Base-by-base conservation (phyloP, 2,113 vertebrate genomes). In the Cacatua alba region DNA sequence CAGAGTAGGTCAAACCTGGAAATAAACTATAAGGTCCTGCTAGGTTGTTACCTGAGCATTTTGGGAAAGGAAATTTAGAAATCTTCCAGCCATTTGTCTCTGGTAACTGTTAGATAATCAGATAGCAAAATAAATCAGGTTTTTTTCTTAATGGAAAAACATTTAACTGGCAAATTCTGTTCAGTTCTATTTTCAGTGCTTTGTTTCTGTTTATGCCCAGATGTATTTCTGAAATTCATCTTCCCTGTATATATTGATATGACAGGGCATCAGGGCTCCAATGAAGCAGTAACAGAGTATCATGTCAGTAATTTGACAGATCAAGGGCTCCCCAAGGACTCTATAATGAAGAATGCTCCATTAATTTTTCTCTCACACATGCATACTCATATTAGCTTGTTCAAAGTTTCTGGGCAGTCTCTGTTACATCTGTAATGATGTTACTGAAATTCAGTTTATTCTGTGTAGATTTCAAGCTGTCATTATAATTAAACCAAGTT, bases 311-410 rank as follows among this genome's bases (percentile, higher is more conserved):
- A 86, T 94, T 83, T 94, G 80, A 91, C 88, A 91, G 72, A 88
- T 82, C 86, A 91, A 95, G 91, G 92, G 72, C 69, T 92, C 55
- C 29, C 25, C 80, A 97, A 94, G 72, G 95, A 75, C 64, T 74
- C 19, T 21, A 7, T 39, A 70, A 67, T 59, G 33, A 86, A 70
- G 60, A 83, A 39, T 63, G 24, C 5, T 51, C 43, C 15, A 51
- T 63, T 92, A 28, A 29, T 57, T 92, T 88, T 92, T 86, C 62
- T 86, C 8, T 67, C 55, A 83, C 5, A 52, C 65, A 83, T 67
- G 10, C 55, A 59, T 70, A 26, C 16, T 55, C 6, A 4, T 41
- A 83, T 49, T 70, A 70, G 13, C 23, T 88, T 41, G 10, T 65
- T 94, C 72, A 70, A 74, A 67, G 8, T 71, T 88, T 80, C 41